phyloP scores from a whole-genome alignment of 2,888 invertebrate species.

The Harpagoxenus sublaevis region DNA sequence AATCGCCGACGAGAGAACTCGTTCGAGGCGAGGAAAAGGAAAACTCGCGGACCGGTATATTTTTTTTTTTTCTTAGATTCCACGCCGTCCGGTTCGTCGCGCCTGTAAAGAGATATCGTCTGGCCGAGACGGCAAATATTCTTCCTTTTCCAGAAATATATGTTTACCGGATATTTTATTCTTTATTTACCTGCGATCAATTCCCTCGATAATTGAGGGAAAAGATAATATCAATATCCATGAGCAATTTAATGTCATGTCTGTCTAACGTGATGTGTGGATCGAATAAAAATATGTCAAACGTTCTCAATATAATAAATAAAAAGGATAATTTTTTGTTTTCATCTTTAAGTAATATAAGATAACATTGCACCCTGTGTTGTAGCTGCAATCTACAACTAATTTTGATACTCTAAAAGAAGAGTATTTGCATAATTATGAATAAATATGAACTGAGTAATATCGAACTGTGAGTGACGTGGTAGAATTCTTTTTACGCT shows the following conservation, averaged over 20 bases:
- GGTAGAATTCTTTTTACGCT: not conserved
- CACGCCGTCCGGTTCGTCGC: conserved; percentile 54
- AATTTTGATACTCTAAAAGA: not conserved
- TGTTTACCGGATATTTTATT: not conserved
- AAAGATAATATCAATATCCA: conserved; percentile 27
- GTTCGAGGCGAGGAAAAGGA: conserved; percentile 63
- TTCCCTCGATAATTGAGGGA: not conserved
- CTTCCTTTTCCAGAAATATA: conserved; percentile 16
- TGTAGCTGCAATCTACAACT: not conserved
- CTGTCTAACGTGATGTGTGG: not conserved
- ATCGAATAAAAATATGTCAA: not conserved
- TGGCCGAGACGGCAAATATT: conserved; percentile 5
- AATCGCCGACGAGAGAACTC: conserved; percentile 64
- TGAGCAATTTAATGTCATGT: not conserved
- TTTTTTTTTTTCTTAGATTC: conserved; percentile 63
- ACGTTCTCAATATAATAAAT: not conserved
- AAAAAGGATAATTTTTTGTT: not conserved
- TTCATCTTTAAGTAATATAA: not conserved
- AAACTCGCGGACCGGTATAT: conserved; percentile 47
- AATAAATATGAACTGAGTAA: not conserved
- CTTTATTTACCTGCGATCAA: not conserved
- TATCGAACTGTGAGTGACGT: not conserved
- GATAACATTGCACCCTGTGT: not conserved
- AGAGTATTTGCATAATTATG: not conserved
- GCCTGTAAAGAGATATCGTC: conserved; percentile 23